Evolutionary conservation across 2,797 vertebrate genomes (phyloP).

Genomic region (Fistularia tabacaria): DNA sequence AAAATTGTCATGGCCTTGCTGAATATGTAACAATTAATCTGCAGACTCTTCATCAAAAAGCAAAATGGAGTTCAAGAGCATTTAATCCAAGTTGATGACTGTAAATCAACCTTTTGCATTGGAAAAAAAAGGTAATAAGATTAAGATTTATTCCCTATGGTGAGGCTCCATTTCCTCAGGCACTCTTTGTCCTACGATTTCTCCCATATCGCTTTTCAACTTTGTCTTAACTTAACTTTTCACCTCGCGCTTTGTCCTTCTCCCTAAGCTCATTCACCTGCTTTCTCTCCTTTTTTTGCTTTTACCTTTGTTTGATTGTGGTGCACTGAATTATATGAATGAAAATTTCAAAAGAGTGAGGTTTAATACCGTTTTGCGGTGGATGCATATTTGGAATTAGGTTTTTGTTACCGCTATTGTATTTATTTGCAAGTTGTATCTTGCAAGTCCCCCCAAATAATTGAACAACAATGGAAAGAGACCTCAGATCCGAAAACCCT

Average conservation of each 20-base stretch:
- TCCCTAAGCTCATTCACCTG: conserved; percentile 3
- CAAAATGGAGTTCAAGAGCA: too few relatives aligned
- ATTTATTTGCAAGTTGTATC: too few relatives aligned
- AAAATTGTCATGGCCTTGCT: too few relatives aligned
- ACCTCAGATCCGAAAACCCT: too few relatives aligned
- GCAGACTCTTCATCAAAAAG: too few relatives aligned
- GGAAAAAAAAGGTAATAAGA: too few relatives aligned
- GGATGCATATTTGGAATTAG: conserved; percentile 4
- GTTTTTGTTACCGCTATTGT: too few relatives aligned
- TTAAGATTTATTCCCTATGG: conserved; percentile 58
- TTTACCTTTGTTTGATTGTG: conserved; percentile 27
- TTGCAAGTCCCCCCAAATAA: too few relatives aligned
- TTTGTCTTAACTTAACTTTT: conserved; percentile 27
- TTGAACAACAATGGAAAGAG: too few relatives aligned
- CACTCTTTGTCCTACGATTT: conserved; percentile 17
- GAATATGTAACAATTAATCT: too few relatives aligned
- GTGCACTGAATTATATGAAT: conserved; percentile 20
- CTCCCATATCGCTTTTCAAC: conserved; percentile 9
- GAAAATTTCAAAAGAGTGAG: conserved; percentile 30
- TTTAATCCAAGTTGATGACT: too few relatives aligned
- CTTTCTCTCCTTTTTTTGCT: conserved; percentile 3
- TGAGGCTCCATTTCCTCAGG: conserved; percentile 34
- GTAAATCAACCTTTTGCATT: neutral
- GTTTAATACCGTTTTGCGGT: conserved; percentile 18
- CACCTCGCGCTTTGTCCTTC: neutral